phyloP scores from a whole-genome alignment of 2,888 invertebrate species.

The Vanessa cardui region DNA sequence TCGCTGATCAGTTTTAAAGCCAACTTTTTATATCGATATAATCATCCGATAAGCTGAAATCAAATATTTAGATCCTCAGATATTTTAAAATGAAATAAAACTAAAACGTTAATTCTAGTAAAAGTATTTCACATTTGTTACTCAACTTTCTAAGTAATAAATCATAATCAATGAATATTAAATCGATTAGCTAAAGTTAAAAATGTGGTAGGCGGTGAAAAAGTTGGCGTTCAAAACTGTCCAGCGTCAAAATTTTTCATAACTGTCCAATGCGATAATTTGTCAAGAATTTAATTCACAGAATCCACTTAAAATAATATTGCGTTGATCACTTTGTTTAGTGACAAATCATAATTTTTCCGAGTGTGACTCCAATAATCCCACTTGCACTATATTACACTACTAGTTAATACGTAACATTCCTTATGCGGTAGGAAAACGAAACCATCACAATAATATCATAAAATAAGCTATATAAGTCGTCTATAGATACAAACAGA shows the following conservation, averaged over 20 bases:
- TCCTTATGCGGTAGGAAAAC: conserved; percentile 80
- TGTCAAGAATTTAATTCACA: conserved; percentile 60
- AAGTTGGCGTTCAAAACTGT: conserved; percentile 48
- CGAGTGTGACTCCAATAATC: conserved; percentile 68
- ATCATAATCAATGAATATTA: background rate
- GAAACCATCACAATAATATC: conserved; percentile 80
- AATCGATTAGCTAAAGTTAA: background rate
- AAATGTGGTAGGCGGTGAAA: background rate
- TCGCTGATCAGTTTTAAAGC: conserved; percentile 50
- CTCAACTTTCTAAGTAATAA: too few relatives aligned
- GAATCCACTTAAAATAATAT: conserved; percentile 68
- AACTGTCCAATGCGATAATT: conserved; percentile 74
- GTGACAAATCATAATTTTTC: conserved; percentile 69
- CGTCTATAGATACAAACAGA: conserved; percentile 77
- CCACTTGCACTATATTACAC: conserved; percentile 69
- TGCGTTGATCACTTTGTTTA: conserved; percentile 62
- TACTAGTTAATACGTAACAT: conserved; percentile 76
- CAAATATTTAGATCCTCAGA: too few relatives aligned
- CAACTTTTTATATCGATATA: conserved; percentile 1
- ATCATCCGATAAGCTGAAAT: too few relatives aligned
- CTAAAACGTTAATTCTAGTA: too few relatives aligned
- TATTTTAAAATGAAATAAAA: too few relatives aligned
- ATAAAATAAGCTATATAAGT: conserved; percentile 79
- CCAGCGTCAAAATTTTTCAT: conserved; percentile 62
- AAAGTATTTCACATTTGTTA: too few relatives aligned